phyloP scores from a whole-genome alignment of 1,140 invertebrate genomes.

The Drosophila simulans region DNA sequence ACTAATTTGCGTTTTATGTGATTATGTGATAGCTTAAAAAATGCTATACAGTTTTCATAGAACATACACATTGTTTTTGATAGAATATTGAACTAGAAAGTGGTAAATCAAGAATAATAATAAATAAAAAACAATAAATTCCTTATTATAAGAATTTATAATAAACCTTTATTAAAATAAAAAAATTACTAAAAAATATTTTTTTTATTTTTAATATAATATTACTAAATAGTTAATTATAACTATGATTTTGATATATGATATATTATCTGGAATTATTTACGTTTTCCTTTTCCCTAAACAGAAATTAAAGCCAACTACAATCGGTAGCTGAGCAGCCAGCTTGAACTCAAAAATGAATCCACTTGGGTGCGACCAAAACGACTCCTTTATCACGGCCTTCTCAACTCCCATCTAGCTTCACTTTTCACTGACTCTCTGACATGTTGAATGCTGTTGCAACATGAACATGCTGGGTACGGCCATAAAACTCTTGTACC shows the following conservation, averaged over 20 bases:
- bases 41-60: not conserved
- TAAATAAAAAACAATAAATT: no score
- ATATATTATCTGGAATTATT: no score
- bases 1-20: no score
- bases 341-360: not conserved
- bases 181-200: no score
- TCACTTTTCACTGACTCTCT: constrained; percentile 6
- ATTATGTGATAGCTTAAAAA: not conserved
- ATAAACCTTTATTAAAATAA: no score
- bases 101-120: no score
- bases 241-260: no score
- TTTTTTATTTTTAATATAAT: no score
- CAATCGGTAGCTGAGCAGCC: not conserved
- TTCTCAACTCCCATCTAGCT: not conserved
- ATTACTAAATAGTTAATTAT: no score
- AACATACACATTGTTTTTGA: not conserved
- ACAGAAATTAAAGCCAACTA: not conserved
- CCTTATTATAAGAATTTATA: no score
- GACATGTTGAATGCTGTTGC: constrained; percentile 12
- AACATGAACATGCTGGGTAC: constrained; percentile 18
- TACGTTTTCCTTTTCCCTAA: not conserved
- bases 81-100: no score
- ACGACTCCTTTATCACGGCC: not conserved
- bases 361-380: constrained; percentile 2
- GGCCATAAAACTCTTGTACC: constrained; percentile 30